Conservation (phyloP, 2,888 invertebrate genomes). For the Drosophila subsilvestris region DNA sequence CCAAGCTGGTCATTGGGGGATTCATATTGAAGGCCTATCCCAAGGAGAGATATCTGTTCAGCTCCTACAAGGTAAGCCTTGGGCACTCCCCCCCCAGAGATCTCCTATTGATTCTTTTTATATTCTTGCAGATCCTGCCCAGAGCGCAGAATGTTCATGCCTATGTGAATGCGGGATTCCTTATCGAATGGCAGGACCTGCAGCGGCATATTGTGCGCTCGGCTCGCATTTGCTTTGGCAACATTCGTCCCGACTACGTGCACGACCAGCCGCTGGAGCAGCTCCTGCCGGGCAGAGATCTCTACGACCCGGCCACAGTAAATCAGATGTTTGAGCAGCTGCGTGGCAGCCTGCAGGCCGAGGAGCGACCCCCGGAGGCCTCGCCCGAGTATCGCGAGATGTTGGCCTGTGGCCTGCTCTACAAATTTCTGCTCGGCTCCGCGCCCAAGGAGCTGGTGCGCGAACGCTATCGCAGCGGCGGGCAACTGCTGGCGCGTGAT, state of each 20-base stretch:
- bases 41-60: slow-evolving; percentile 85
- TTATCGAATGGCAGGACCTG: slow-evolving; percentile 84
- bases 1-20: slow-evolving; percentile 87
- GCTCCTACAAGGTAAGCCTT: slow-evolving; percentile 88
- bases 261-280: slow-evolving; percentile 87
- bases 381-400: slow-evolving; percentile 88
- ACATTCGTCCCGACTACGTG: slow-evolving; percentile 85
- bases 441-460: slow-evolving; percentile 84
- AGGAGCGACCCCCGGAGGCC: slow-evolving; percentile 87
- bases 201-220: slow-evolving; percentile 45
- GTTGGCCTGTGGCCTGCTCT: slow-evolving; percentile 90
- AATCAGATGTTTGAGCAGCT: slow-evolving; percentile 85
- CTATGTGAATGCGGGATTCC: slow-evolving; percentile 90
- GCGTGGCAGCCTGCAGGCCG: slow-evolving; percentile 87
- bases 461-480: slow-evolving; percentile 65
- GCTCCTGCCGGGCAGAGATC: slow-evolving; percentile 84
- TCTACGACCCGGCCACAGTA: slow-evolving; percentile 81
- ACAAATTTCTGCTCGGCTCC: slow-evolving; percentile 88
- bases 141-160: slow-evolving; percentile 91
- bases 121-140: slow-evolving; percentile 86
- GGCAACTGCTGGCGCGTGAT: slow-evolving; percentile 86
- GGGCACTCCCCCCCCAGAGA: neutral
- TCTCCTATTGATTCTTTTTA: neutral
- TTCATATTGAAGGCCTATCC: slow-evolving; percentile 86
- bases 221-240: slow-evolving; percentile 88